Base-by-base conservation (phyloP, 92 coral and sea anemone species). In the Desmophyllum pertusum region DNA sequence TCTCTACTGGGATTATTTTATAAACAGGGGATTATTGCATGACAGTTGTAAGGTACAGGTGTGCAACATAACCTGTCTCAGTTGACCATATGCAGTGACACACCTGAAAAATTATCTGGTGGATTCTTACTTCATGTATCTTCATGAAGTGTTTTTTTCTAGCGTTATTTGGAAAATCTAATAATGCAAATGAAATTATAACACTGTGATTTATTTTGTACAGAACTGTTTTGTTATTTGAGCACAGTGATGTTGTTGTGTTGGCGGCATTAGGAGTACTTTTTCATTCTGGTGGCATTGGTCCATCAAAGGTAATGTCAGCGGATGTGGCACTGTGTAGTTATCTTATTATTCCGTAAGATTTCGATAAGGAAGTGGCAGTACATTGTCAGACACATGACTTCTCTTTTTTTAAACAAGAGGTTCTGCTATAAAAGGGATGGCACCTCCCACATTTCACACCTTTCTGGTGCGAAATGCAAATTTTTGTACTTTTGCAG, bases 241-340 rank as follows among this genome's bases (percentile, higher is more conserved):
- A 96, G 83, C 98, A 96, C 61, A 85, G 98, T 85, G 98, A 96
- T 80, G 88, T 94, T 14, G 98, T 90, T 1, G 93, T 96, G 14
- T 90, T 96, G 41, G 98, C 95, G 25, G 98, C 97, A 6, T 90
- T 96, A 63, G 98, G 98, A 18, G 98, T 96, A 3, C 88, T 96
- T 25, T 96, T 94, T 74, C 95, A 96, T 51, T 93, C 98, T 38
- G 95, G 98, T 53, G 93, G 89, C 39, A 83, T 96, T 37, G 96
- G 98, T 10, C 96, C 96, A 15, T 90, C 96, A 70, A 96, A 96
- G 98, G 98, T 96, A 72, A 64, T 67, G 80, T 36, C 38, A 36
- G 13, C 74, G 21, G 6, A 59, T 31, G 3, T 40, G 43, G 21
- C 11, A 7, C 7, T 65, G n/a, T 15, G 33, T 35, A 59, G 65